Conservation (phyloP, 2,797 vertebrate species). For the Dryobates pubescens region DNA sequence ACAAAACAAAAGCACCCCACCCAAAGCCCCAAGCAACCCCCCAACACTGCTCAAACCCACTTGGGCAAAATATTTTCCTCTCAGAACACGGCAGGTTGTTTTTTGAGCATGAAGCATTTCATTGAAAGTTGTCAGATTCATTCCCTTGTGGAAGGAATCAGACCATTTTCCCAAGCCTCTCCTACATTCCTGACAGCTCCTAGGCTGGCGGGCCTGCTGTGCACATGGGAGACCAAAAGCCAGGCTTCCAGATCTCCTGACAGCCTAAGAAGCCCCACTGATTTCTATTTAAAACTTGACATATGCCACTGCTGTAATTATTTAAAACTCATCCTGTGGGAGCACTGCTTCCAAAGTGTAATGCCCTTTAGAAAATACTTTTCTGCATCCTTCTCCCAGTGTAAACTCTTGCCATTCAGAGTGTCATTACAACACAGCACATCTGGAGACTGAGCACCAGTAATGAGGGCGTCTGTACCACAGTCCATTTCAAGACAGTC, state of each 20-base stretch:
- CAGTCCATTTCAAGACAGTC: background rate
- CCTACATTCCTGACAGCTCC: background rate
- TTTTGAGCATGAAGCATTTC: background rate
- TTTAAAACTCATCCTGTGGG: background rate
- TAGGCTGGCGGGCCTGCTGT: background rate
- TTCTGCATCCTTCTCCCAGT: background rate
- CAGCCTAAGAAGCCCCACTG: background rate
- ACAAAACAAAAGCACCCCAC: background rate
- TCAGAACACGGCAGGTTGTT: background rate
- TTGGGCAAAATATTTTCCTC: background rate
- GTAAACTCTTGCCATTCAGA: background rate
- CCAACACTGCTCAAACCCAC: background rate
- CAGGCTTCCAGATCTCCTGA: background rate
- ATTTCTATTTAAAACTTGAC: background rate
- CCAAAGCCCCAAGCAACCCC: accelerated
- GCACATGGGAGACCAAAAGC: background rate
- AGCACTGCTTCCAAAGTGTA: background rate
- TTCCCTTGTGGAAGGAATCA: background rate
- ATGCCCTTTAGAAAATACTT: background rate
- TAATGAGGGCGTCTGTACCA: background rate
- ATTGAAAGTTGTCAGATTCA: background rate
- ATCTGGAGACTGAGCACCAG: background rate
- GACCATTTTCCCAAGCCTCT: background rate
- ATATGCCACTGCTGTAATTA: background rate
- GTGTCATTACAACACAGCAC: background rate